phyloP scores from a whole-genome alignment of 2,888 invertebrate genomes.

The Yponomeuta plumbellus region DNA sequence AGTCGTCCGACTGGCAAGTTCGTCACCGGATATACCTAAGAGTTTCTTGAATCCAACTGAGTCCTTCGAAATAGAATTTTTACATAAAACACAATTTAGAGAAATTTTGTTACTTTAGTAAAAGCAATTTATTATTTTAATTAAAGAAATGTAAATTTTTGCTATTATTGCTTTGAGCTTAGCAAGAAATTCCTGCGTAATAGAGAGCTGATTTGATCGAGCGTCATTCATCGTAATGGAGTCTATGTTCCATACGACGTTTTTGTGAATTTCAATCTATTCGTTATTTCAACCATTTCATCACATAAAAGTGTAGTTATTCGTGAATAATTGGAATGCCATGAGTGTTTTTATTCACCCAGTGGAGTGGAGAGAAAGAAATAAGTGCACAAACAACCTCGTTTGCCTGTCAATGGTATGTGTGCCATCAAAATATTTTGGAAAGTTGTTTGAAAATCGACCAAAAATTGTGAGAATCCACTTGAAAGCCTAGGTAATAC shows the following conservation, averaged over 20 bases:
- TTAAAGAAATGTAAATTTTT: background rate
- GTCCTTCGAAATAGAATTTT: background rate
- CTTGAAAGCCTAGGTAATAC: no score
- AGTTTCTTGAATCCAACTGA: background rate
- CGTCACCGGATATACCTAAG: constrained; percentile 40
- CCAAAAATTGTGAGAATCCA: constrained; percentile 28
- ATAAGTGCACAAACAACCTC: constrained; percentile 58
- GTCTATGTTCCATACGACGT: constrained; percentile 65
- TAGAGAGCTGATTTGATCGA: constrained; percentile 64
- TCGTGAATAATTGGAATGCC: constrained; percentile 53
- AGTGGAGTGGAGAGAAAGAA: constrained; percentile 51
- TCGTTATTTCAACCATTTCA: constrained; percentile 45
- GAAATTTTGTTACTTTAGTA: no score
- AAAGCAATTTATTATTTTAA: background rate
- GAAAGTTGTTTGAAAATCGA: constrained; percentile 63
- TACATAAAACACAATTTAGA: background rate
- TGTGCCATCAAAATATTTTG: constrained; percentile 78
- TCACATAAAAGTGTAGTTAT: constrained; percentile 50
- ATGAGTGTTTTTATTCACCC: constrained; percentile 46
- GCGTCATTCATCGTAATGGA: constrained; percentile 82
- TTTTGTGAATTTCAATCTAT: constrained; percentile 48
- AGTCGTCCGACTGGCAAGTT: constrained; percentile 71
- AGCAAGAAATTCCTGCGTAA: constrained; percentile 46
- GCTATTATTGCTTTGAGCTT: background rate
- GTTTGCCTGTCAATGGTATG: constrained; percentile 63